Conservation (phyloP, 2,113 vertebrate genomes). For the Caranx ignobilis region DNA sequence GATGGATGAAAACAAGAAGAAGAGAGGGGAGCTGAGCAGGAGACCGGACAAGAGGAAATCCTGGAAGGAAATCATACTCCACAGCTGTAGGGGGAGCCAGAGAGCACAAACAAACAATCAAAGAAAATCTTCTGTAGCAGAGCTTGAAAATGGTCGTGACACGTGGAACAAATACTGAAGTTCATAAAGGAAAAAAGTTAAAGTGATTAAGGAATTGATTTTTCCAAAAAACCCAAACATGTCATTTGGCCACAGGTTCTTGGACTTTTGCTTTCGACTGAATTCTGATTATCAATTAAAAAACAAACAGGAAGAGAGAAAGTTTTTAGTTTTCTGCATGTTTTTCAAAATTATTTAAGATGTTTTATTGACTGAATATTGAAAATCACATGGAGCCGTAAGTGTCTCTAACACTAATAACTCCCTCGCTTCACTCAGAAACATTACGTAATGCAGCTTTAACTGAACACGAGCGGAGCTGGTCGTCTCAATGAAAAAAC, state of each 20-base stretch:
- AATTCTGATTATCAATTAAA: neutral
- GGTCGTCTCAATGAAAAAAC: conserved; percentile 19
- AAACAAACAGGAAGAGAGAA: no score
- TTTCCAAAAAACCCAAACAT: neutral
- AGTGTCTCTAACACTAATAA: neutral
- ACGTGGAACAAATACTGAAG: no score
- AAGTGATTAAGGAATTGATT: no score
- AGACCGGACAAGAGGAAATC: no score
- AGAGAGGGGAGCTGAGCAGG: no score
- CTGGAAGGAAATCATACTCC: no score
- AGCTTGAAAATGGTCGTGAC: no score
- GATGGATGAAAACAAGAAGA: no score
- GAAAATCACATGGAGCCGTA: neutral
- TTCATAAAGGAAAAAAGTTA: no score
- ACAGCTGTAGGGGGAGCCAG: no score
- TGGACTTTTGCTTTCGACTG: neutral
- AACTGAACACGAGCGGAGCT: neutral
- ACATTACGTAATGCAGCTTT: conserved; percentile 1
- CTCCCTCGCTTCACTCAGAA: neutral
- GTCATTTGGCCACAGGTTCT: neutral
- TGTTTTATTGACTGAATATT: neutral
- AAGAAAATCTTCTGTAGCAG: no score
- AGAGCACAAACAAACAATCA: no score
- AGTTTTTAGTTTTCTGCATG: neutral
- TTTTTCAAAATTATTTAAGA: neutral